Evolutionary conservation across 2,888 invertebrate species (phyloP).

Genomic region (Drosophila infuscata): DNA sequence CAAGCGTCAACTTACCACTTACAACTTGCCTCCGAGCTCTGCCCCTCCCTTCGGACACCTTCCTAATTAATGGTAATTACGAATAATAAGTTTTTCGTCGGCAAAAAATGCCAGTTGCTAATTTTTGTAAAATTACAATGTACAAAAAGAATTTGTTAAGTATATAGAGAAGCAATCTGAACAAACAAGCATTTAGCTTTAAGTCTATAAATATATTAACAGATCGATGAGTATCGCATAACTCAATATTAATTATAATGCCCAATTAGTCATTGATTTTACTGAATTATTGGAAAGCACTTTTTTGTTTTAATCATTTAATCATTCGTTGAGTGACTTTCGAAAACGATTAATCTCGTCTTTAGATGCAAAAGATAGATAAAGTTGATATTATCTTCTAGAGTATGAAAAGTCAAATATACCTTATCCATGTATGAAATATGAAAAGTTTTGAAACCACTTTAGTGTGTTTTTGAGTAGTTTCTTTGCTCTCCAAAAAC

Average conservation of each 20-base stretch:
- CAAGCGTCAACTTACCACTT: neutral
- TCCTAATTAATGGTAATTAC: constrained; percentile 57
- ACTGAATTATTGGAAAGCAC: neutral
- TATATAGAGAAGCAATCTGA: neutral
- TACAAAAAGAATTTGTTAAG: constrained; percentile 1
- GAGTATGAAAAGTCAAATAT: neutral
- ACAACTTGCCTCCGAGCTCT: neutral
- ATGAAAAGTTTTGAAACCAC: neutral
- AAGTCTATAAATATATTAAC: neutral
- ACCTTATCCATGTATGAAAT: neutral
- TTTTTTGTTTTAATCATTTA: neutral
- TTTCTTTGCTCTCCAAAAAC: neutral
- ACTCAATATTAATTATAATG: neutral
- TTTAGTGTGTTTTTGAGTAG: neutral
- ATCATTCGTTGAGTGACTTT: neutral
- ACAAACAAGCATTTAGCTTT: neutral
- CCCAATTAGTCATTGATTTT: constrained; percentile 1
- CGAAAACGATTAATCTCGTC: neutral
- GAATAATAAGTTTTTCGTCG: constrained; percentile 20
- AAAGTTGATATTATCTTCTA: neutral
- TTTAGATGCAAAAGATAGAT: neutral
- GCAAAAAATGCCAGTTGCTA: neutral
- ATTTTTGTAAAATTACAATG: neutral
- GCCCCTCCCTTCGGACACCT: neutral
- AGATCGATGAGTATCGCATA: neutral